phyloP scores from a whole-genome alignment of 2,113 vertebrate species.

The Callionymus lyra region DNA sequence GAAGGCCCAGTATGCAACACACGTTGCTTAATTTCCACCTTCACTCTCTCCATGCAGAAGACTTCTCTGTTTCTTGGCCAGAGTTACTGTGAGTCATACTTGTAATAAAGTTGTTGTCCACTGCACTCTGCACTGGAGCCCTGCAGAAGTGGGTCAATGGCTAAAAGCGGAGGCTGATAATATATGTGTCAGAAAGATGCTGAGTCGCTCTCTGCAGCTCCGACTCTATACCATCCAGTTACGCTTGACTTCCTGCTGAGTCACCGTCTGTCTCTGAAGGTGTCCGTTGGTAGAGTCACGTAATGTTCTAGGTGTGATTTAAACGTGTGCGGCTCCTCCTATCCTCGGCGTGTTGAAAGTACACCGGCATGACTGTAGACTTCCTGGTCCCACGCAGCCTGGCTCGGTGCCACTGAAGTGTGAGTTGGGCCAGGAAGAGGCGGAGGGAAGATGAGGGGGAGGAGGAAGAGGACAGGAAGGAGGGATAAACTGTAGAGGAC shows the following conservation, averaged over 20 bases:
- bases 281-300: too few species aligned
- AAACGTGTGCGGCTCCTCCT: neutral
- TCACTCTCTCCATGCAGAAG: too few species aligned
- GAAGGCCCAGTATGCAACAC: too few species aligned
- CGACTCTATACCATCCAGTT: slow-evolving; percentile 16
- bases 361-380: slow-evolving; percentile 22
- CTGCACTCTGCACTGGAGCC: slow-evolving; percentile 24
- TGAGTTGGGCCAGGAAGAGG: slow-evolving; percentile 5
- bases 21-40: too few species aligned
- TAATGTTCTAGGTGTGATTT: too few species aligned
- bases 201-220: slow-evolving; percentile 38
- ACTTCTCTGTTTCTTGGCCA: too few species aligned
- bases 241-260: slow-evolving; percentile 10
- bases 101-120: neutral
- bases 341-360: slow-evolving; percentile 2
- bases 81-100: slow-evolving; percentile 26
- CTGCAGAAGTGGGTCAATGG: slow-evolving; percentile 45
- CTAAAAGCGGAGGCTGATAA: slow-evolving; percentile 29
- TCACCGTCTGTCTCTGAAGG: neutral
- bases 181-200: slow-evolving; percentile 50
- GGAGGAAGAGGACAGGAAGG: slow-evolving; percentile 11
- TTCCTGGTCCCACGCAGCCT: slow-evolving; percentile 31
- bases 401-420: slow-evolving; percentile 30
- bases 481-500: slow-evolving; percentile 25
- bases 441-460: slow-evolving; percentile 10